A percentile compares a stretch with the other conserved stretches of the same genome.
phyloP scores from a whole-genome alignment of 2,888 invertebrate genomes.

The Quadroppia sp. region DNA sequence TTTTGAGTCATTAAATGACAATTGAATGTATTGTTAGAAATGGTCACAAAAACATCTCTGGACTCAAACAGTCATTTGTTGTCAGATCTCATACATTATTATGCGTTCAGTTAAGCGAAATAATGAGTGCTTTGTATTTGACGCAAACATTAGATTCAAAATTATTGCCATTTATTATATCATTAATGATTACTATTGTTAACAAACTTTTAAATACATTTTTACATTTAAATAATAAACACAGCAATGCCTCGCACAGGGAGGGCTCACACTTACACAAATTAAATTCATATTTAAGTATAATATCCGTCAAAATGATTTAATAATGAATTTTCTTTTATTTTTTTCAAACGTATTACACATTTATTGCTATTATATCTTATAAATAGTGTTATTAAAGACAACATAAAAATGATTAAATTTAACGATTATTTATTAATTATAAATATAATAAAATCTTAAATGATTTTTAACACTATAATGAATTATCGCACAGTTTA shows the following conservation, averaged over 20 bases:
- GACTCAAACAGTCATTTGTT: constrained; percentile 1
- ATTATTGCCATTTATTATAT: constrained; percentile 2
- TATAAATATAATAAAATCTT: constrained; percentile 2
- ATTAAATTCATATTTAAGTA: neutral
- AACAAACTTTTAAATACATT: neutral
- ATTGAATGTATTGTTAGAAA: constrained; percentile 11
- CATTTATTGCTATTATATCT: neutral
- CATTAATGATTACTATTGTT: neutral
- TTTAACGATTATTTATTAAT: constrained; percentile 23
- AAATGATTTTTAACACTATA: constrained; percentile 27
- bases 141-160: constrained; percentile 26
- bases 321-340: neutral
- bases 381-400: neutral
- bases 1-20: constrained; percentile 14
- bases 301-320: neutral
- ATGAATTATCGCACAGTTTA: neutral
- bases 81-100: neutral
- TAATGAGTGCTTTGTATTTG: constrained; percentile 10
- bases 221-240: too few species aligned
- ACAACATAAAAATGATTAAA: constrained; percentile 14
- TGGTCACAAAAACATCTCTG: constrained; percentile 6
- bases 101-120: neutral
- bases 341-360: neutral
- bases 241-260: neutral
- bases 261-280: neutral